A percentile compares a stretch with the other conserved stretches of the same genome.
These are phyloP conservation scores for Zaprionus ornatus DNA, from an alignment of 1,140 invertebrate genomes.

Conservation along the genomic window DNA sequence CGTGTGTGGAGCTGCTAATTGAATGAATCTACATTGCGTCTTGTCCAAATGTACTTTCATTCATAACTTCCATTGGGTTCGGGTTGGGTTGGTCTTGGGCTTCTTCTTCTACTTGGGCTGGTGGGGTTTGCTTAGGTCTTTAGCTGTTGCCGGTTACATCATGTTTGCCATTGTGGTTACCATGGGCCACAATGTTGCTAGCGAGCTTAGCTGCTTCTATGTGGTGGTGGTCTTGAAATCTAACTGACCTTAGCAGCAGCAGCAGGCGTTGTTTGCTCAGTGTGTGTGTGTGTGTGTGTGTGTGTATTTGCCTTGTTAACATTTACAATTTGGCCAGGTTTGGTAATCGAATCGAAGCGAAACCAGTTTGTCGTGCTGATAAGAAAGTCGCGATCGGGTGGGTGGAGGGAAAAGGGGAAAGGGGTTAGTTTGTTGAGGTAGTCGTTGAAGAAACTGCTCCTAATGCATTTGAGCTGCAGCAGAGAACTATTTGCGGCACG, in stretches of 20 bases:
- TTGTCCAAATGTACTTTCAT: constrained; percentile 69
- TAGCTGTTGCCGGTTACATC: constrained; percentile 64
- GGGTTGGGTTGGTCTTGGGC: constrained; percentile 52
- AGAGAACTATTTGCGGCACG: background rate
- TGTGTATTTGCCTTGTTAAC: constrained; percentile 26
- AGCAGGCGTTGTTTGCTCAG: background rate
- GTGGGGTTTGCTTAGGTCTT: constrained; percentile 57
- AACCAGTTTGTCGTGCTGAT: constrained; percentile 4
- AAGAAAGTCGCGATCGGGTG: background rate
- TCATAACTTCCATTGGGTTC: constrained; percentile 41
- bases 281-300: background rate
- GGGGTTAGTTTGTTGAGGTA: background rate
- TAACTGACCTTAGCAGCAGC: constrained; percentile 59
- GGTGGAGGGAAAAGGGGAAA: background rate
- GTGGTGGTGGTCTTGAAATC: constrained; percentile 61
- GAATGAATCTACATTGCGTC: constrained; percentile 45
- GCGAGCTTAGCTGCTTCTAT: background rate
- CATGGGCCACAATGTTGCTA: constrained; percentile 18
- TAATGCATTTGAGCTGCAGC: background rate
- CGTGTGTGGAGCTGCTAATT: constrained; percentile 69
- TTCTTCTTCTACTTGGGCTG: constrained; percentile 12
- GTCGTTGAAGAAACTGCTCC: background rate
- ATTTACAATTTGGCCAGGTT: constrained; percentile 18
- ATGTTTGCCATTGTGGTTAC: constrained; percentile 65
- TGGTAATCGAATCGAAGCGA: constrained; percentile 27